Percentiles rank a stretch among this genome's conserved stretches.
Evolutionary conservation across 2,113 vertebrate species (phyloP).

Genomic region (Panthera tigris): DNA sequence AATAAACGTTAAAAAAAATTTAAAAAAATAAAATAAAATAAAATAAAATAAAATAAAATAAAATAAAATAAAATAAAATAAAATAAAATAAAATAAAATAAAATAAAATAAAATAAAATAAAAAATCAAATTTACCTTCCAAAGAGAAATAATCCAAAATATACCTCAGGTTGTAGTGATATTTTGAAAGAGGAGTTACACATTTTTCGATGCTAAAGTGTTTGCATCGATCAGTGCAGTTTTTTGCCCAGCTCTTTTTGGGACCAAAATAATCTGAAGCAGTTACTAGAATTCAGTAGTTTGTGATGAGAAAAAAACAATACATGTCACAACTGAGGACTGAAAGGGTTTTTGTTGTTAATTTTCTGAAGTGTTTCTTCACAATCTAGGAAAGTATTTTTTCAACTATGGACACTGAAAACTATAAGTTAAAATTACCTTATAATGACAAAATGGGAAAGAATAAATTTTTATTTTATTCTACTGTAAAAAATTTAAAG

Average conservation of each 20-base stretch:
- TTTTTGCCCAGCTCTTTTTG: not conserved
- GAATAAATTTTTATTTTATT: not conserved
- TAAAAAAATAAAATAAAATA: no score
- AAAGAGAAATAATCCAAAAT: conserved; percentile 33
- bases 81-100: no score
- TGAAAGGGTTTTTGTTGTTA: not conserved
- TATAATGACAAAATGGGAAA: not conserved
- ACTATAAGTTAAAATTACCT: not conserved
- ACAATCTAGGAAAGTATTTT: not conserved
- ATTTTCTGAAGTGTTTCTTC: not conserved
- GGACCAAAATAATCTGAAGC: not conserved
- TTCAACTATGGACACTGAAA: not conserved
- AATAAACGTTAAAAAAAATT: no score
- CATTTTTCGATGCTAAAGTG: not conserved
- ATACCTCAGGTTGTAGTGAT: not conserved
- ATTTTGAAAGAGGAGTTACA: not conserved
- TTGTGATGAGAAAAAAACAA: not conserved
- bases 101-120: no score
- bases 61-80: no score
- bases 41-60: no score
- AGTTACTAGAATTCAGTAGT: not conserved
- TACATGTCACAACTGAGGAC: not conserved
- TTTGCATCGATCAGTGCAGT: not conserved
- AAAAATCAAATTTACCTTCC: conserved; percentile 43
- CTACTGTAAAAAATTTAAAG: not conserved